These are phyloP conservation scores for Cheilosia grossa DNA, from an alignment of 2,888 invertebrate genomes.

Conservation along the genomic window DNA sequence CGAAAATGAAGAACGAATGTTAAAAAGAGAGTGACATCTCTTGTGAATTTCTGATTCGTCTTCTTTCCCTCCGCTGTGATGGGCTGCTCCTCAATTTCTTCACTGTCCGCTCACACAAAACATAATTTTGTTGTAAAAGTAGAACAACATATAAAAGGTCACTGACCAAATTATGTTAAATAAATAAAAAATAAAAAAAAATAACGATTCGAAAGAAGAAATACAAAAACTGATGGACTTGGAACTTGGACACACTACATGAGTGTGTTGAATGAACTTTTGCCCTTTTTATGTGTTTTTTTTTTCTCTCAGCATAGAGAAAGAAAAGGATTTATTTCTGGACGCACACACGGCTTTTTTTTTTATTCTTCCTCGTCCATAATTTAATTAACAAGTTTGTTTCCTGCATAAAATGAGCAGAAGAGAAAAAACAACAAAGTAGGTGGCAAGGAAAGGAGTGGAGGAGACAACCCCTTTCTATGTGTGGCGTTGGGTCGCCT, in stretches of 20 bases:
- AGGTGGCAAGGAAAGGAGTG: constrained; percentile 63
- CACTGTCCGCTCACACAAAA: constrained; percentile 56
- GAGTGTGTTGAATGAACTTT: constrained; percentile 67
- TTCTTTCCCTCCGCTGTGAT: constrained; percentile 1
- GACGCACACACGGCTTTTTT: constrained; percentile 26
- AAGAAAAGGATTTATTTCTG: constrained; percentile 73
- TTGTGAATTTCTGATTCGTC: background rate
- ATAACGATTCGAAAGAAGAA: constrained; percentile 32
- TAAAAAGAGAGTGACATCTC: constrained; percentile 62
- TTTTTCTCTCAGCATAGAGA: constrained; percentile 37
- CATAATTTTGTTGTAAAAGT: constrained; percentile 73
- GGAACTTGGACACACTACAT: constrained; percentile 20
- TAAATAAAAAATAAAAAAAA: constrained; percentile 8
- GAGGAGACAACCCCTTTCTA: constrained; percentile 63
- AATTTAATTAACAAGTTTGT: constrained; percentile 74
- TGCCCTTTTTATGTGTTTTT: constrained; percentile 67
- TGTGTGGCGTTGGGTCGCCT: constrained; percentile 41
- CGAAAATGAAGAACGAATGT: constrained; percentile 33
- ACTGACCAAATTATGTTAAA: constrained; percentile 82
- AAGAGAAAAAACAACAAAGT: constrained; percentile 26
- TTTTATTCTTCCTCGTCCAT: constrained; percentile 51
- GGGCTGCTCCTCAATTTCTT: constrained; percentile 29
- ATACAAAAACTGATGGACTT: constrained; percentile 49
- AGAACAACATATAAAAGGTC: constrained; percentile 80
- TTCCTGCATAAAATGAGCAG: constrained; percentile 59